Base-by-base conservation (phyloP, 2,888 invertebrate species). In the Hesperia comma region DNA sequence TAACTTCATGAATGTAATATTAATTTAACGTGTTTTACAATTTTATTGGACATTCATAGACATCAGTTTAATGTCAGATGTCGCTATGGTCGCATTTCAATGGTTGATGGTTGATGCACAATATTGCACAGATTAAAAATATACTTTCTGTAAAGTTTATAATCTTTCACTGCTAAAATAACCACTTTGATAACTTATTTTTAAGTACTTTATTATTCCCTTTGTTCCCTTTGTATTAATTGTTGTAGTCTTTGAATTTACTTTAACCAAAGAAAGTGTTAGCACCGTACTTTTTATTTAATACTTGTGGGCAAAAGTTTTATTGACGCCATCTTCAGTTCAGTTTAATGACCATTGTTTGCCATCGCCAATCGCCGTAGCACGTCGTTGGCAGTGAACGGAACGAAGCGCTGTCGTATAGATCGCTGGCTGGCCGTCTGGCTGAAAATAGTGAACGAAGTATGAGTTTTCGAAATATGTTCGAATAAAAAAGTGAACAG, bases 401-500 rank as follows among this genome's bases (percentile, higher is more conserved):
- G 90, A 92, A 91, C 91, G 90, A 88, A 90, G 86, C 88, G 87
- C 88, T 85, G 87, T 91, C 83, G 89, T 90, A 88, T 89, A 90
- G 91, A 90, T 92, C 87, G 90, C 88, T 88, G 85, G 88, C 88
- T 88, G 84, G 86, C 87, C 86, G 90, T 77, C 80, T 79, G 81
- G 88, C 92, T 90, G 92, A 88, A 92, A 90, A 90, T 92, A 91
- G 90, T 92, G 92, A 90, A 91, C 86, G 88, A 90, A 91, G 86
- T 90, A 90, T 90, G 90, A 91, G 90, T 92, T 91, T 90, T 91
- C 88, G 88, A 91, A 90, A 92, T 90, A 92, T 92, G 91, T 90
- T 90, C 87, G 89, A 90, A 87, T 91, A 92, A 91, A 88, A 90
- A 91, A 92, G 90, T 92, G 92, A 83, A 83, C 84, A 87, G 90